These are phyloP conservation scores for Calidris pygmaea DNA, from an alignment of 2,113 vertebrate species.

Conservation along the genomic window DNA sequence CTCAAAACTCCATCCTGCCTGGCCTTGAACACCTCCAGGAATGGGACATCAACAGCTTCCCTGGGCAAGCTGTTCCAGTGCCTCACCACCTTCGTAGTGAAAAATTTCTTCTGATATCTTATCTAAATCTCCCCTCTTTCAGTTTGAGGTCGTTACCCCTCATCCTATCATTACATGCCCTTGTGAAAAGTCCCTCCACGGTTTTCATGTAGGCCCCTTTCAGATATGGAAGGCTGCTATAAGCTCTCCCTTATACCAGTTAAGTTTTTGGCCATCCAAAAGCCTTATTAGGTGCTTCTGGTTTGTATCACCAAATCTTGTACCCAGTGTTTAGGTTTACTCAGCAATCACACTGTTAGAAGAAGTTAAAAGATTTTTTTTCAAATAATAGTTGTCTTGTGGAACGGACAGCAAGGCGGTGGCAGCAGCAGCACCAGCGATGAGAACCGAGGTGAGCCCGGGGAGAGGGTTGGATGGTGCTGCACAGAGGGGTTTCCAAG, in stretches of 20 bases:
- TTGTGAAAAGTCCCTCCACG: background rate
- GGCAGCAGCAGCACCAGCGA: too few species aligned
- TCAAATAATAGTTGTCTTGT: background rate
- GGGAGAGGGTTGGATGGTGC: too few species aligned
- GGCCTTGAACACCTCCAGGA: background rate
- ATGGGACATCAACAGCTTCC: background rate
- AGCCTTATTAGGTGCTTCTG: fast-evolving
- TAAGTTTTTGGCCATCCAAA: background rate
- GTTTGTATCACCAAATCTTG: background rate
- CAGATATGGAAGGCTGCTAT: background rate
- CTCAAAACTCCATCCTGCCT: background rate
- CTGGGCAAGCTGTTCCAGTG: background rate
- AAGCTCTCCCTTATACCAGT: background rate
- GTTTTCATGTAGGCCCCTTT: background rate
- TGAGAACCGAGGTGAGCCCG: too few species aligned
- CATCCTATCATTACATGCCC: background rate
- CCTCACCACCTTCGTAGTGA: background rate
- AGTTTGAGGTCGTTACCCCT: background rate
- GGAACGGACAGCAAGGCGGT: background rate
- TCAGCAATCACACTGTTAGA: background rate
- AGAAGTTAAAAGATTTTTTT: background rate
- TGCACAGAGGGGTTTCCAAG: too few species aligned
- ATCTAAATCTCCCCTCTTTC: background rate
- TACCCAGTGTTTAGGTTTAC: background rate
- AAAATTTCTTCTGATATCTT: background rate